Base-by-base conservation (phyloP, 2,797 vertebrate genomes). In the Hapalemur alaotrensis region DNA sequence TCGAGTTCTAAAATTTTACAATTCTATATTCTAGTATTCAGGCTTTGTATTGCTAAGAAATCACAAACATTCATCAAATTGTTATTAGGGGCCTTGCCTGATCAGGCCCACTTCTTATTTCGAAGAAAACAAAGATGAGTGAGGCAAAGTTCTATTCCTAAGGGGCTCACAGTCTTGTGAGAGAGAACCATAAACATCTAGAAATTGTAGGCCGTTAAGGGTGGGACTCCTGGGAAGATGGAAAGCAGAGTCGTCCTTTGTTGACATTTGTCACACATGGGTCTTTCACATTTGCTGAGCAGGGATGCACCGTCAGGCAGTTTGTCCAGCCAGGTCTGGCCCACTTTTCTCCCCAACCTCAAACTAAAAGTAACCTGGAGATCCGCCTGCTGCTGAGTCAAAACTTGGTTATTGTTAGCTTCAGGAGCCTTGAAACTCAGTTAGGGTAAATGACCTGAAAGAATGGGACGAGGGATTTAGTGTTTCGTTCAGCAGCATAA, bases 341-440 rank as follows among this genome's bases (percentile, higher is more conserved):
- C 94, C 70, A 91, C 82, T 97, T 95, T 96, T 86, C 23, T 94
- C 54, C 65, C 89, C 91, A 65, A 94, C 86, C 91, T 82, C 70
- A 79, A 73, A 70, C 87, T 93, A 95, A 95, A 93, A 96, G 94
- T 89, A 93, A 96, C 61, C 35, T 93, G 96, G 94, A 94, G 35
- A 8, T 46, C 91, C 3, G 59, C 96, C 97, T 84, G 79, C 46
- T 96, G 93, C 96, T 97, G 96, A 97, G 93, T 98, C 91, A 89
- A 97, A 93, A 84, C 61, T 46, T 78, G 38, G 70, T 94, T 97
- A 97, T 97, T 97, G 97, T 97, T 97, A 93, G 94, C 67, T 67
- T 78, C 38, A 38, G 79, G 70, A 93, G 38, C 30, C 92, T 97
- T 95, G 86, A 95, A 95, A 94, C 89, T 89, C 81, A 94, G 85